Evolutionary conservation across 2,113 vertebrate species (phyloP).

Genomic region (Alligator sinensis): DNA sequence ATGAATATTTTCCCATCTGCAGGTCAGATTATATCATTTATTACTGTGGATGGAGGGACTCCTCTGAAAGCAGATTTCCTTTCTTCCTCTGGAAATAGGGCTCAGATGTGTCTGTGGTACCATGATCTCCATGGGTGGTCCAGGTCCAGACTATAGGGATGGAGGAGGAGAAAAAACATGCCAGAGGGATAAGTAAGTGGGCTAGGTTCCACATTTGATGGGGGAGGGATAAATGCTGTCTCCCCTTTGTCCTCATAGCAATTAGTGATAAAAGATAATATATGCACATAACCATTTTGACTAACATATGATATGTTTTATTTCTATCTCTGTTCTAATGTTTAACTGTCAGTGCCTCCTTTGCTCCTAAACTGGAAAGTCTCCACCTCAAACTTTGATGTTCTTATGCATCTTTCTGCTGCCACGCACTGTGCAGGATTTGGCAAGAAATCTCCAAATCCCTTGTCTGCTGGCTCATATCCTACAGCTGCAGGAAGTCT

Average conservation of each 20-base stretch:
- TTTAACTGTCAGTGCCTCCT: not conserved
- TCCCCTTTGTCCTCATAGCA: not conserved
- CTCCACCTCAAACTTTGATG: not conserved
- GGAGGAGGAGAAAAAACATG: not conserved
- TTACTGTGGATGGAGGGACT: not conserved
- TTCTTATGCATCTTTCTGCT: not conserved
- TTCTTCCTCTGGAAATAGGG: not conserved
- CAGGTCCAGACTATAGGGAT: not conserved
- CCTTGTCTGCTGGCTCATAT: slow-evolving; percentile 45
- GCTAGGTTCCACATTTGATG: not conserved
- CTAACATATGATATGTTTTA: not conserved
- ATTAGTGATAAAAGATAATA: not conserved
- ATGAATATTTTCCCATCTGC: not conserved
- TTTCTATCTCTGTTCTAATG: slow-evolving; percentile 10
- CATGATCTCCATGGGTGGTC: not conserved
- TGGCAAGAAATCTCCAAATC: slow-evolving; percentile 25
- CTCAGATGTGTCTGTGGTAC: not conserved
- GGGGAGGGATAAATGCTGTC: not conserved
- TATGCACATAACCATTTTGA: not conserved
- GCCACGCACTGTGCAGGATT: slow-evolving; percentile 43
- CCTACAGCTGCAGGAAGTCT: slow-evolving; percentile 66
- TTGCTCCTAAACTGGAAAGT: not conserved
- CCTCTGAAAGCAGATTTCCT: not conserved
- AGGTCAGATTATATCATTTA: not conserved
- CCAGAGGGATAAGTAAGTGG: not conserved